phyloP scores from a whole-genome alignment of 2,888 invertebrate species.

The Plagiodera versicolora region DNA sequence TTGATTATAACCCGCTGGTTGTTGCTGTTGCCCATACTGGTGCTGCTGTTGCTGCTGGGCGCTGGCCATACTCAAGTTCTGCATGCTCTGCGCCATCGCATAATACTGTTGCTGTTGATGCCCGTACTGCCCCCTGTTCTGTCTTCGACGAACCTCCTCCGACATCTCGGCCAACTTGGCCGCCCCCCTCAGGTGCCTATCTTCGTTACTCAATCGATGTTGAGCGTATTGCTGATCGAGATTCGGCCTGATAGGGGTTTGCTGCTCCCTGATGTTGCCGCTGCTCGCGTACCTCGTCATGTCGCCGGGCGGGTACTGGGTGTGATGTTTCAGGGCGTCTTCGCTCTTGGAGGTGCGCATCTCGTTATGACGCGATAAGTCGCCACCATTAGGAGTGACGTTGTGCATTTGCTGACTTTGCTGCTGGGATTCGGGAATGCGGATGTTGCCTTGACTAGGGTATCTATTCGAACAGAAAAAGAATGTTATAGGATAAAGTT shows the following conservation, averaged over 20 bases:
- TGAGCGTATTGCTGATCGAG: slow-evolving; percentile 27
- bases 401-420: slow-evolving; percentile 35
- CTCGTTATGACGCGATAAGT: slow-evolving; percentile 43
- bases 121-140: slow-evolving; percentile 49
- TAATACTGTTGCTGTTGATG: slow-evolving; percentile 39
- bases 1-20: slow-evolving; percentile 24
- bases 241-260: slow-evolving; percentile 39
- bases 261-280: slow-evolving; percentile 51
- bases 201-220: slow-evolving; percentile 36
- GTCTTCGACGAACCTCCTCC: slow-evolving; percentile 72
- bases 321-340: slow-evolving; percentile 43
- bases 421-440: slow-evolving; percentile 45
- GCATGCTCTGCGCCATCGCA: slow-evolving; percentile 48
- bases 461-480: slow-evolving; percentile 33
- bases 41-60: slow-evolving; percentile 35
- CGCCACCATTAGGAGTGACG: slow-evolving; percentile 15
- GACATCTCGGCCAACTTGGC: slow-evolving; percentile 78
- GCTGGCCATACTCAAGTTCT: slow-evolving; percentile 47
- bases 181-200: slow-evolving; percentile 52
- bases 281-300: slow-evolving; percentile 51
- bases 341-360: slow-evolving; percentile 52
- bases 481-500: no score
- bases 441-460: slow-evolving; percentile 46
- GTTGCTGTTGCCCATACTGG: slow-evolving; percentile 39
- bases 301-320: slow-evolving; percentile 43